Evolutionary conservation across 2,888 invertebrate species (phyloP).

Genomic region (Icerya purchasi): DNA sequence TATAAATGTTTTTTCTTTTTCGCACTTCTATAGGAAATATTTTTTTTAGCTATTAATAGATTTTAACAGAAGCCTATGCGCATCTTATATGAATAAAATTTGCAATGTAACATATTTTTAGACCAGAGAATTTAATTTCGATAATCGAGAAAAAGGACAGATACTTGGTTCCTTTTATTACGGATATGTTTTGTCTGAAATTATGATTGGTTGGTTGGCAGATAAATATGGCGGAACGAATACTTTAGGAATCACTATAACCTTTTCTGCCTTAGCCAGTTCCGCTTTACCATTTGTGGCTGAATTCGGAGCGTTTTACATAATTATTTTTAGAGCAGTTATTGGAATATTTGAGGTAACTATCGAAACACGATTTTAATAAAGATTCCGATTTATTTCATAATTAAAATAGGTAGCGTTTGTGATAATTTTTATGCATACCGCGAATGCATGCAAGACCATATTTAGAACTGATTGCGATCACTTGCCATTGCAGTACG

Average conservation of each 20-base stretch:
- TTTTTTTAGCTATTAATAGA: too few relatives aligned
- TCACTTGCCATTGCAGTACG: too few relatives aligned
- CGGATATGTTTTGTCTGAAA: not conserved
- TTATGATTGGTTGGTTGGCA: not conserved
- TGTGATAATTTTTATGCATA: too few relatives aligned
- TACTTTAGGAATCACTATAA: not conserved
- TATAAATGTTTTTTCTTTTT: too few relatives aligned
- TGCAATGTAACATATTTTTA: not conserved
- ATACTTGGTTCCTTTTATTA: not conserved
- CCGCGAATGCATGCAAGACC: too few relatives aligned
- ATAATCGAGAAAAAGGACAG: not conserved
- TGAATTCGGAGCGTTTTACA: not conserved
- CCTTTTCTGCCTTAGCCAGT: not conserved
- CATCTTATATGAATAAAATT: too few relatives aligned
- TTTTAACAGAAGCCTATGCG: too few relatives aligned
- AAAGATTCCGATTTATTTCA: too few relatives aligned
- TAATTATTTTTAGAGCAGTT: not conserved
- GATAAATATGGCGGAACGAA: not conserved
- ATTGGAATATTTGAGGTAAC: not conserved
- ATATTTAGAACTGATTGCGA: too few relatives aligned
- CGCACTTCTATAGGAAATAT: too few relatives aligned
- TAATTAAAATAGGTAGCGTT: too few relatives aligned
- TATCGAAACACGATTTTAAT: too few relatives aligned
- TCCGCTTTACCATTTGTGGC: not conserved
- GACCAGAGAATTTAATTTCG: not conserved